A percentile compares a stretch with the other conserved stretches of the same genome.
phyloP scores from a whole-genome alignment of 2,797 vertebrate species.

The Rhinatrema bivittatum region DNA sequence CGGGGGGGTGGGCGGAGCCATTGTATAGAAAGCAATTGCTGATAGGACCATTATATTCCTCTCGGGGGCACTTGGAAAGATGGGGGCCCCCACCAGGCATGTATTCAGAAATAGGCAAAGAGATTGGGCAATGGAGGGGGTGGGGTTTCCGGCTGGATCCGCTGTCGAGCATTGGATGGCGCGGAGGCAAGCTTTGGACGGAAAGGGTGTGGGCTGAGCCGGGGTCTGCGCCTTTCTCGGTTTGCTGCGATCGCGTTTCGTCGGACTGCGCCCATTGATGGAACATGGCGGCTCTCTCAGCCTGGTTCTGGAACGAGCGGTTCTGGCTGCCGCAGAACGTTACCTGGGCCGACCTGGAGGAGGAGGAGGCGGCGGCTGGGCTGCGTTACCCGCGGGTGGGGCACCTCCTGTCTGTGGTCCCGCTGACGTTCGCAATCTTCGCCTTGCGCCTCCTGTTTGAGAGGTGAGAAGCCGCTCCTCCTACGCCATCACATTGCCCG shows the following conservation, averaged over 20 bases:
- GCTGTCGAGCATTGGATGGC: no score
- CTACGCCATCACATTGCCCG: neutral
- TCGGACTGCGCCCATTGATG: neutral
- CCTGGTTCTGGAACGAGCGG: constrained; percentile 85
- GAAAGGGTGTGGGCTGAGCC: no score
- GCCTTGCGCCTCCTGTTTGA: constrained; percentile 75
- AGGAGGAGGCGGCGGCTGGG: constrained; percentile 48
- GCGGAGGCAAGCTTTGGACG: no score
- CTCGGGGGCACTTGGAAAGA: no score
- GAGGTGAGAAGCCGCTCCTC: constrained; percentile 56
- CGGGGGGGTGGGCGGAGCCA: no score
- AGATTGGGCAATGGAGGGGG: no score
- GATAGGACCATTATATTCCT: no score
- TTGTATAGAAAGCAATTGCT: no score
- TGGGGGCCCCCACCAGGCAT: no score
- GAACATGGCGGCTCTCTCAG: constrained; percentile 65
- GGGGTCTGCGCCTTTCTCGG: neutral
- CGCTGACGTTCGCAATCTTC: constrained; percentile 71
- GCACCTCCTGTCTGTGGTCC: constrained; percentile 66
- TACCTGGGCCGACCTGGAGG: constrained; percentile 78
- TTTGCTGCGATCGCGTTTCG: neutral
- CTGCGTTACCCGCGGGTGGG: constrained; percentile 56
- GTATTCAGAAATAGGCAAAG: no score
- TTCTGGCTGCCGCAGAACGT: constrained; percentile 90
- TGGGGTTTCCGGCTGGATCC: no score